These are phyloP conservation scores for Calidris pugnax DNA, from an alignment of 2,113 vertebrate genomes.

Conservation along the genomic window DNA sequence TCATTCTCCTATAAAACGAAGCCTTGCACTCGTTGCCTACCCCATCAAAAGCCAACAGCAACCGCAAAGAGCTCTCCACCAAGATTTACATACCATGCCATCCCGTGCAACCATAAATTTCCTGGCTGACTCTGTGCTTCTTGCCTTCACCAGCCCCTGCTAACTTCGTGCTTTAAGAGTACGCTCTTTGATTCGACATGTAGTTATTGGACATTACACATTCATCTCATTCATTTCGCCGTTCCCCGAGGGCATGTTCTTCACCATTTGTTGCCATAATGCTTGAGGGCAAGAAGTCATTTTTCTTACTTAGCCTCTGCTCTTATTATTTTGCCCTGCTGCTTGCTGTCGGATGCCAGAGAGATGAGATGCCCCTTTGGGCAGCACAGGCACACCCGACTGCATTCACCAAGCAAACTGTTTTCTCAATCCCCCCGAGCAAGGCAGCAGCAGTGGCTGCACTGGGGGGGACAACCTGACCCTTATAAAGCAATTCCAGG, in stretches of 20 bases:
- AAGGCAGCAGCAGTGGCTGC: background rate
- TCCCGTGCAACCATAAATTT: background rate
- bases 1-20: background rate
- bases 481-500: background rate
- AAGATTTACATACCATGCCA: background rate
- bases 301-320: constrained; percentile 52
- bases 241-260: constrained; percentile 23
- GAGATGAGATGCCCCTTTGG: constrained; percentile 29
- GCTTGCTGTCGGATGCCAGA: background rate
- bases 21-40: background rate
- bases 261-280: constrained; percentile 62
- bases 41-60: background rate
- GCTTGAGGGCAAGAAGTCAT: constrained; percentile 41
- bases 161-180: background rate
- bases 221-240: constrained; percentile 17
- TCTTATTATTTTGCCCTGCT: constrained; percentile 23
- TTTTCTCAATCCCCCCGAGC: background rate
- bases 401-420: background rate
- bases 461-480: background rate
- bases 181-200: background rate
- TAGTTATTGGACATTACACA: constrained; percentile 50
- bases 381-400: background rate
- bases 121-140: background rate
- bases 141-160: background rate
- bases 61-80: background rate